Evolutionary conservation across 2,113 vertebrate genomes (phyloP).

Genomic region (Mesocricetus auratus): DNA sequence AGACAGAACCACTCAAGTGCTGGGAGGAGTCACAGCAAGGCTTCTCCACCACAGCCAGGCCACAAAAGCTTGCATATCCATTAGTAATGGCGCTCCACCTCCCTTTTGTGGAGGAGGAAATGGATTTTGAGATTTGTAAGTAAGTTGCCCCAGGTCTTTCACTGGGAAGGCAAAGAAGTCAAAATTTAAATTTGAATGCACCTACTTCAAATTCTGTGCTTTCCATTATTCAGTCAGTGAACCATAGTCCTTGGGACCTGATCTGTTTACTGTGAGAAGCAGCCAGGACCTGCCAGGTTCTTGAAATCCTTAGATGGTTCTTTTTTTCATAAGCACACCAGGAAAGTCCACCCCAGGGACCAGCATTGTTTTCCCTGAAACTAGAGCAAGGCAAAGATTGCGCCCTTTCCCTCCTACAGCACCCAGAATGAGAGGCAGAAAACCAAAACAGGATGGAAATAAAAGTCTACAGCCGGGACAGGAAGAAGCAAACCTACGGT

Average conservation of each 20-base stretch:
- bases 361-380: not conserved
- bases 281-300: too few species aligned
- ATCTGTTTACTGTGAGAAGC: not conserved
- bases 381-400: not conserved
- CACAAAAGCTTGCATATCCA: not conserved
- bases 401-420: not conserved
- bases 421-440: not conserved
- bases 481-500: not conserved
- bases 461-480: not conserved
- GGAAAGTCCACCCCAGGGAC: not conserved
- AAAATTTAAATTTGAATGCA: constrained; percentile 10
- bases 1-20: not conserved
- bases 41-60: not conserved
- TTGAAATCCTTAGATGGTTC: not conserved
- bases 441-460: not conserved
- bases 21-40: not conserved
- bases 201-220: constrained; percentile 8
- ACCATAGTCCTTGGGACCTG: not conserved
- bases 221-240: not conserved
- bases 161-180: not conserved
- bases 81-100: not conserved
- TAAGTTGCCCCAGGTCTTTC: not conserved
- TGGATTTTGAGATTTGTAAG: not conserved
- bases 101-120: not conserved
- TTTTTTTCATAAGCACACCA: not conserved